These are phyloP conservation scores for Fringilla coelebs DNA, from an alignment of 2,797 vertebrate genomes.

Conservation along the genomic window DNA sequence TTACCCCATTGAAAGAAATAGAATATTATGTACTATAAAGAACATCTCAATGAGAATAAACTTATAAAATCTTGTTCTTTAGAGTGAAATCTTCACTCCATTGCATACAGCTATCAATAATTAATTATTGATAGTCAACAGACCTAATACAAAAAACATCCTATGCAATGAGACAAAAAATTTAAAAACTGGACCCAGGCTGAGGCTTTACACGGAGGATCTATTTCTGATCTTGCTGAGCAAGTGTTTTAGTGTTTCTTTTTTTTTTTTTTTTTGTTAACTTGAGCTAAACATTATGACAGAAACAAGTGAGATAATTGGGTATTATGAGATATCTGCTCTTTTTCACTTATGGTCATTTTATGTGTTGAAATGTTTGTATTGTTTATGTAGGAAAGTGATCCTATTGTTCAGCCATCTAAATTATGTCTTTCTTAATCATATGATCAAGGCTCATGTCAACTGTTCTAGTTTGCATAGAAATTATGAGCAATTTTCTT, in stretches of 20 bases:
- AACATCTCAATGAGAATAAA: neutral
- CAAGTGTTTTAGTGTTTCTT: neutral
- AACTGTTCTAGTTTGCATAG: neutral
- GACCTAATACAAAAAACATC: neutral
- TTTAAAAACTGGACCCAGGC: neutral
- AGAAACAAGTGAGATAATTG: conserved; percentile 10
- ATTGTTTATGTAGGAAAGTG: neutral
- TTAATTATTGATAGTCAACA: neutral
- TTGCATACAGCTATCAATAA: neutral
- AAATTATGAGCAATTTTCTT: neutral
- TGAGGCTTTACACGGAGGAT: neutral
- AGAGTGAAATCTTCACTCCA: neutral
- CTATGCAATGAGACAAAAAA: neutral
- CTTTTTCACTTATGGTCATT: conserved; percentile 28
- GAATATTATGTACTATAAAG: neutral
- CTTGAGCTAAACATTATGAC: neutral
- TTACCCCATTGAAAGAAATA: neutral
- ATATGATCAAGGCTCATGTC: neutral
- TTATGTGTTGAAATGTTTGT: conserved; percentile 13
- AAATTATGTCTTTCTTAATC: neutral
- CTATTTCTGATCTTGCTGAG: conserved; percentile 2
- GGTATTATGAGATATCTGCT: neutral
- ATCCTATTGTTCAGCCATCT: conserved; percentile 1
- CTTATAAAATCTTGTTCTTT: neutral
- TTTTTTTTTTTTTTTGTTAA: neutral